A percentile compares a stretch with the other conserved stretches of the same genome.
These are phyloP conservation scores for Heteromormyrus szaboi DNA, from an alignment of 2,797 vertebrate species.

Conservation along the genomic window DNA sequence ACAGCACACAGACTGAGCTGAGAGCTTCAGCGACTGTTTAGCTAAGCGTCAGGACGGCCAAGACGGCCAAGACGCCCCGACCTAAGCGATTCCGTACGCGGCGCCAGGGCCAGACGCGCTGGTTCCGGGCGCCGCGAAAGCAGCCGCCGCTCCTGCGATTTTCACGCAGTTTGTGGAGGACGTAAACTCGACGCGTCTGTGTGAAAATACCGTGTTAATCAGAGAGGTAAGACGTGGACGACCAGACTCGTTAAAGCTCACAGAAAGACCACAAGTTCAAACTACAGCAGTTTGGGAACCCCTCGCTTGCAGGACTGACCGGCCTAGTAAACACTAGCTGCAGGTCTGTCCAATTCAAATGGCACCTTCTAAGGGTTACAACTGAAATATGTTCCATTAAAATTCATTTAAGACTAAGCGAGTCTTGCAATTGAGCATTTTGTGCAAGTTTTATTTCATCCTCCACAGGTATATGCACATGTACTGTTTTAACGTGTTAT, in stretches of 20 bases:
- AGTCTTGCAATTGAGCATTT: not conserved
- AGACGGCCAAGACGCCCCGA: not conserved
- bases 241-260: not conserved
- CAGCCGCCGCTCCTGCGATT: not conserved
- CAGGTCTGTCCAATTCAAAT: not conserved
- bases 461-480: not conserved
- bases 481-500: not conserved
- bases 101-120: not conserved
- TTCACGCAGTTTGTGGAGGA: not conserved
- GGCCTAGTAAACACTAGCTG: not conserved
- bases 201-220: not conserved
- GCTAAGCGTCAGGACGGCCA: not conserved
- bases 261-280: not conserved
- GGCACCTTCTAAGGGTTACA: not conserved
- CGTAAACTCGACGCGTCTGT: not conserved
- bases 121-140: not conserved
- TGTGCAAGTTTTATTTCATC: not conserved
- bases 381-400: not conserved
- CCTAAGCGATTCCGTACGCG: not conserved
- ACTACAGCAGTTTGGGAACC: not conserved
- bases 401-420: not conserved
- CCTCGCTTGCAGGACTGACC: not conserved
- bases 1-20: not conserved
- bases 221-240: not conserved
- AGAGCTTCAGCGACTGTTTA: not conserved